Base-by-base conservation (phyloP, 1,140 invertebrate species). In the Hylyphantes graminicola region DNA sequence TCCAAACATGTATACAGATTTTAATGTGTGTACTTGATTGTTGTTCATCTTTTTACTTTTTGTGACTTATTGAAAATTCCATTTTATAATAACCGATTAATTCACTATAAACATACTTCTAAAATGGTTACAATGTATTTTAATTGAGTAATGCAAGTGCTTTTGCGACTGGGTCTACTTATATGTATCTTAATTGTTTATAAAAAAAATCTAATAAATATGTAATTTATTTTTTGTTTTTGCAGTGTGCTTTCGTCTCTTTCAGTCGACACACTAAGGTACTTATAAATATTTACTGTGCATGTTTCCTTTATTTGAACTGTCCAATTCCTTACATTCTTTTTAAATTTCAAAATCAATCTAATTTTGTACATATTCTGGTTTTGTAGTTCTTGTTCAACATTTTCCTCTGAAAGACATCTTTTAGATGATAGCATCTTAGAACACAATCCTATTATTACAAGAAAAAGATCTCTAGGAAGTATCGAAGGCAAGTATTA, bases 361-460 rank as follows among this genome's bases (percentile, higher is more conserved):
- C 8, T 7, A 19, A 67, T 13, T 12, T 51, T 73, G 12, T 61
- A 77, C 65, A 68, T 19, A 75, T 65, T 61, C 54, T 85, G 57
- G 35, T 50, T 57, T 81, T 86, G 50, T 17, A 78, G 83, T 76
- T 81, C 67, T 65, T 88, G 86, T 85, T 85, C 87, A 11, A 88
- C 87, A 74, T 83, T 85, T 70, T 70, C 73, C 53, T 83, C 78
- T 72, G 78, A 85, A 65, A 88, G 90, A 13, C 91, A 91, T 86
- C 87, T 91, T 15, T 81, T 91, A 17, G 90, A 91, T 85, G 90
- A 91, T 83, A 90, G 90, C 85, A 90, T 91, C 3, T 84, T 91
- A 48, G 90, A 88, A 83, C 88, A 90, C 85, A 89, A 89, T 11
- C 89, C 87, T 88, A 87, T 21, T 88, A 55, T 84, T 15, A 85